Conservation (phyloP, 1,140 invertebrate species). For the Drosophila lacertosa region DNA sequence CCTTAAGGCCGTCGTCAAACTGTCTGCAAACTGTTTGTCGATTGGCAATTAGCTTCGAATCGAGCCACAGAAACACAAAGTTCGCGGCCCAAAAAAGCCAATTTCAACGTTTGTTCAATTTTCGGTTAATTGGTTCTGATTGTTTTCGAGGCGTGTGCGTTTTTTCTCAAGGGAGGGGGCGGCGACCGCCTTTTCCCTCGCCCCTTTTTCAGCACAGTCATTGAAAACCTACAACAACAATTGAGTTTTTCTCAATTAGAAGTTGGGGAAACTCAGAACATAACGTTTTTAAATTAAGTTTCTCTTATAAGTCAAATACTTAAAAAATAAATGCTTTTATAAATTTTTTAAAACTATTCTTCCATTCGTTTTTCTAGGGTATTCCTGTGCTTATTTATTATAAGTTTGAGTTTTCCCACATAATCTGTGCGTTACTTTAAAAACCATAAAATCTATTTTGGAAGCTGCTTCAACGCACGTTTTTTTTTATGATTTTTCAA, state of each 20-base stretch:
- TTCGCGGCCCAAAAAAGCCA: constrained; percentile 36
- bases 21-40: constrained; percentile 64
- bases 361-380: too few species aligned
- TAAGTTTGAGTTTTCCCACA: too few species aligned
- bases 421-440: too few species aligned
- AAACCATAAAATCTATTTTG: too few species aligned
- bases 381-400: too few species aligned
- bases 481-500: too few species aligned
- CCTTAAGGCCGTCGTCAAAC: constrained; percentile 60
- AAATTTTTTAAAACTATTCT: too few species aligned
- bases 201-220: not conserved
- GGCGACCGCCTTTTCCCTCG: not conserved
- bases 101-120: constrained; percentile 69
- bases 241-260: not conserved
- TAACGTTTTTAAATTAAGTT: too few species aligned
- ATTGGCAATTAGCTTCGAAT: constrained; percentile 71
- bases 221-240: not conserved
- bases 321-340: too few species aligned
- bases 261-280: not conserved
- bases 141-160: constrained; percentile 75
- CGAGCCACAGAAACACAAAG: constrained; percentile 38
- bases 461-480: too few species aligned
- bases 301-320: too few species aligned
- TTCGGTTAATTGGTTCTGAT: constrained; percentile 82
- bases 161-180: constrained; percentile 1